These are phyloP conservation scores for Cyanoramphus novaezelandiae DNA, from an alignment of 2,113 vertebrate species.

Conservation along the genomic window DNA sequence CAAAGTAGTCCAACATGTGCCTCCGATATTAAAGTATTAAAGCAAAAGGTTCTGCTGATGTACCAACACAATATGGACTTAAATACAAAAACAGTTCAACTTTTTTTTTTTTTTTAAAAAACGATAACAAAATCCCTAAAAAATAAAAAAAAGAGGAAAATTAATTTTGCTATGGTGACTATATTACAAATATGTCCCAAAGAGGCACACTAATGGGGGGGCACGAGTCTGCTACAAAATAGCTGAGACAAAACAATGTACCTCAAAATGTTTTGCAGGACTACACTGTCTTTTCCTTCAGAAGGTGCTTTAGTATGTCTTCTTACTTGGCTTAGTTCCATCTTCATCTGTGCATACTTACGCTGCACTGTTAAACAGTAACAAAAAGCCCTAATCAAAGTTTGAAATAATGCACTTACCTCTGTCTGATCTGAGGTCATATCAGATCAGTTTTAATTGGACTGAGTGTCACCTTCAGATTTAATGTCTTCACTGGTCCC, in stretches of 20 bases:
- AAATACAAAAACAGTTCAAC: slow-evolving; percentile 82
- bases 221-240: slow-evolving; percentile 87
- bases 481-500: slow-evolving; percentile 96
- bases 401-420: slow-evolving; percentile 96
- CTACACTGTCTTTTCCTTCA: slow-evolving; percentile 99
- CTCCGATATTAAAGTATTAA: slow-evolving; percentile 82
- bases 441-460: slow-evolving; percentile 99
- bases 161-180: slow-evolving; percentile 78
- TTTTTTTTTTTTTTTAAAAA: slow-evolving; percentile 73
- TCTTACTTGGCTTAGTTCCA: slow-evolving; percentile 96
- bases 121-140: slow-evolving; percentile 82
- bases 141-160: slow-evolving; percentile 75
- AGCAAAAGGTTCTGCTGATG: slow-evolving; percentile 80
- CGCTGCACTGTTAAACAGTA: slow-evolving; percentile 98
- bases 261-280: slow-evolving; percentile 98
- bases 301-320: slow-evolving; percentile 94
- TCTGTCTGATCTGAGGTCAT: slow-evolving; percentile 99
- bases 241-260: slow-evolving; percentile 94
- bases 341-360: slow-evolving; percentile 99
- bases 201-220: slow-evolving; percentile 82
- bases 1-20: slow-evolving; percentile 85
- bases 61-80: slow-evolving; percentile 84
- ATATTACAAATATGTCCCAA: slow-evolving; percentile 80
- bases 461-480: slow-evolving; percentile 99
- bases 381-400: slow-evolving; percentile 92